Conservation (phyloP, 2,888 invertebrate species). For the Agrochola circellaris region DNA sequence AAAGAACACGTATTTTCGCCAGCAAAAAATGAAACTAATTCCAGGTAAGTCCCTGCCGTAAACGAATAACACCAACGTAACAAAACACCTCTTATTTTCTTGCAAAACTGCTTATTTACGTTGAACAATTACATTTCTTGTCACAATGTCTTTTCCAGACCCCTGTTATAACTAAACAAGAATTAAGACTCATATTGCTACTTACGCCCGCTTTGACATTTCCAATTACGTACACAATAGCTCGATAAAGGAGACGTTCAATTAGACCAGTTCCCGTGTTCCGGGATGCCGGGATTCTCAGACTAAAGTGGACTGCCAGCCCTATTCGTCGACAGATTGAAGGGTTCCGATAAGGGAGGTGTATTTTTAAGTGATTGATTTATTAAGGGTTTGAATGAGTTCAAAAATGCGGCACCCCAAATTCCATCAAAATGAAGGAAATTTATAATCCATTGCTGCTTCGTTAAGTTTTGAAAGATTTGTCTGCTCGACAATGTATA, state of each 20-base stretch:
- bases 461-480: neutral
- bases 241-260: conserved; percentile 60
- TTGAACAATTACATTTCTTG: conserved; percentile 14
- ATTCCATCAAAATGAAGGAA: neutral
- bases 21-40: conserved; percentile 2
- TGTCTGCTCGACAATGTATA: neutral
- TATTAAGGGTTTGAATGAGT: neutral
- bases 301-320: conserved; percentile 53
- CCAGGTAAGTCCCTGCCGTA: neutral
- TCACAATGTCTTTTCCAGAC: neutral
- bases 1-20: neutral
- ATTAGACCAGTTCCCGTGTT: conserved; percentile 49
- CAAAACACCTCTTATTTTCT: neutral
- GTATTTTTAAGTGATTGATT: conserved; percentile 42
- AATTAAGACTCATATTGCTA: conserved; percentile 32
- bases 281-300: conserved; percentile 28
- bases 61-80: neutral
- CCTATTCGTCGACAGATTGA: conserved; percentile 44
- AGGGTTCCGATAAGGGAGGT: conserved; percentile 12
- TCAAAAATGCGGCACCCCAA: neutral
- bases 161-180: conserved; percentile 34
- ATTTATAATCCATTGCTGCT: neutral
- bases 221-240: conserved; percentile 57
- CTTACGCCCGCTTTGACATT: conserved; percentile 56
- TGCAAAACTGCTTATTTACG: conserved; percentile 17